Conservation (phyloP, 2,113 vertebrate species). For the Epinephelus fuscoguttatus region DNA sequence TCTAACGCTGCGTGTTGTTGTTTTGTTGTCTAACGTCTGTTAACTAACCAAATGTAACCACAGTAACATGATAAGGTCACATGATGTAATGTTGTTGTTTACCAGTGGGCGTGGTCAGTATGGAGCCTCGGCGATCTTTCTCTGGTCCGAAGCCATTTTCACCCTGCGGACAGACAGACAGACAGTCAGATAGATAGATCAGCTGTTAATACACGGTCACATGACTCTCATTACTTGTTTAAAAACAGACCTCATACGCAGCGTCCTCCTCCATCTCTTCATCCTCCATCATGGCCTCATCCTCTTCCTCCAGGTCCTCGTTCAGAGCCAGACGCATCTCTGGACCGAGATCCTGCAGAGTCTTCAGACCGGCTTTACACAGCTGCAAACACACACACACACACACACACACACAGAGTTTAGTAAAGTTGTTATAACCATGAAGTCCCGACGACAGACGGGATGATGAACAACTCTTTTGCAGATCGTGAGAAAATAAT, state of each 20-base stretch:
- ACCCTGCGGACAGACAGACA: conserved; percentile 62
- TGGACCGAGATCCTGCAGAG: conserved; percentile 91
- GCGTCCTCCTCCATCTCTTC: conserved; percentile 68
- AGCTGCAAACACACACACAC: conserved; percentile 49
- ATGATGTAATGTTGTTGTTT: background rate
- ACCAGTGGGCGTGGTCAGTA: conserved; percentile 65
- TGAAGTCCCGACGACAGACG: too few species aligned
- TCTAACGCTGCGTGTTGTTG: too few species aligned
- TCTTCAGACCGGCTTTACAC: conserved; percentile 89
- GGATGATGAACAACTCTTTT: too few species aligned
- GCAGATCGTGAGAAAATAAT: too few species aligned
- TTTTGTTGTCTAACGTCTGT: too few species aligned
- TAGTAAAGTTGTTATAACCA: too few species aligned
- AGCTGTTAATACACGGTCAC: background rate
- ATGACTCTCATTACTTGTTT: background rate
- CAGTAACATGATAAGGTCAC: background rate
- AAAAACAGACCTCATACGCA: conserved; percentile 50
- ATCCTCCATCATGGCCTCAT: conserved; percentile 75
- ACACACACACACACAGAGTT: background rate
- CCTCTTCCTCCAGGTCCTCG: conserved; percentile 85
- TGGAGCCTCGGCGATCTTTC: conserved; percentile 65
- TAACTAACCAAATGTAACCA: background rate
- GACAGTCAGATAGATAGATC: background rate
- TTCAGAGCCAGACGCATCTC: conserved; percentile 92
- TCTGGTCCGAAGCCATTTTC: conserved; percentile 60